A percentile compares a stretch with the other conserved stretches of the same genome.
Conservation (phyloP, 1,140 invertebrate genomes). For the Pachyrhynchus sulphureomaculatus region DNA sequence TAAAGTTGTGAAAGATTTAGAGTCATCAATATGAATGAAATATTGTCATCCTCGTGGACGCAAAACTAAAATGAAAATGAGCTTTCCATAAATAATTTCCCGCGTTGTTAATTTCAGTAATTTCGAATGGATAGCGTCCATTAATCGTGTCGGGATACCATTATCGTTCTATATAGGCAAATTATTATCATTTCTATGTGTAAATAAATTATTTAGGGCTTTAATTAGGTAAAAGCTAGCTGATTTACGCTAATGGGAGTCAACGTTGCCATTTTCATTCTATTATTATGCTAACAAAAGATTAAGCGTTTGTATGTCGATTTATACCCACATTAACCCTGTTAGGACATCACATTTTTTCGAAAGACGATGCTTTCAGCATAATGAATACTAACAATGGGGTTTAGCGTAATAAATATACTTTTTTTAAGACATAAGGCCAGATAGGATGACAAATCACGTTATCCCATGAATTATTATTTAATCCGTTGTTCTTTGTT, state of each 20-base stretch:
- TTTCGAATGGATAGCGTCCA: slow-evolving; percentile 5
- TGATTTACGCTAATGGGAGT: slow-evolving; percentile 16
- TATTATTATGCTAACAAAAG: slow-evolving; percentile 3
- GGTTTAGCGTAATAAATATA: too few species aligned
- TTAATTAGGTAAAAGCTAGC: slow-evolving; percentile 29
- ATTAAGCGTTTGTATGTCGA: too few species aligned
- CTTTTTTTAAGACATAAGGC: too few species aligned
- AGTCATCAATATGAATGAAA: background rate
- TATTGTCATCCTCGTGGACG: background rate
- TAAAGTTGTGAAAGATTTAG: too few species aligned
- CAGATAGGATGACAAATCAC: too few species aligned
- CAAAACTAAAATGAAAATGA: slow-evolving; percentile 1
- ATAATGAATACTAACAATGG: too few species aligned
- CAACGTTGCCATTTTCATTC: slow-evolving; percentile 13
- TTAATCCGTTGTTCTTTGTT: too few species aligned
- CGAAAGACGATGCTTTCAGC: too few species aligned
- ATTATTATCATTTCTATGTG: slow-evolving; percentile 21
- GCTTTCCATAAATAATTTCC: slow-evolving; percentile 17
- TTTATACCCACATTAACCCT: background rate
- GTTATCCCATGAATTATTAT: too few species aligned
- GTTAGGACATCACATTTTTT: too few species aligned
- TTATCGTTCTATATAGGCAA: slow-evolving; percentile 23
- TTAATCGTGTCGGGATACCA: slow-evolving; percentile 18
- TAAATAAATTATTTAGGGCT: slow-evolving; percentile 26
- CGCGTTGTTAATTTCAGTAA: slow-evolving; percentile 9